Base-by-base conservation (phyloP, 2,113 vertebrate species). In the Conger conger region DNA sequence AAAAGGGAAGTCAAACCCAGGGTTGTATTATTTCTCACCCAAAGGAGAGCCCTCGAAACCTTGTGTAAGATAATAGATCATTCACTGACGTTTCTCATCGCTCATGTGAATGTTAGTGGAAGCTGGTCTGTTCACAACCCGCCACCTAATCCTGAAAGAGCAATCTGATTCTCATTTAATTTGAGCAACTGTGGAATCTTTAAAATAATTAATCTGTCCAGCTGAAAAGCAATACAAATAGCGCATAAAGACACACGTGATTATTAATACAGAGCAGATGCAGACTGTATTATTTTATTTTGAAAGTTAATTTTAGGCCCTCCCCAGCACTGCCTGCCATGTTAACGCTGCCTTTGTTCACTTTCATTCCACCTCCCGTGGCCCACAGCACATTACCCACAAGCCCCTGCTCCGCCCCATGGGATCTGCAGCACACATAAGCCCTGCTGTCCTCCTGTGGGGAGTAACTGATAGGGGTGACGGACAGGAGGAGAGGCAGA, bases 401-500 rank as follows among this genome's bases (percentile, higher is more conserved):
- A 84, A 76, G 60, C 6, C 73, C 76, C 53, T 53, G 45, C 35
- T 13, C 37, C 18, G 30, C 79, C 76, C 76, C 83, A 23, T 33
- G 83, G 33, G 73, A 30, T 45, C 17, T 11, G 78, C 36, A 80
- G 17, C 38, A 80, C 79, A 45, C 68, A 80, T 80, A 85, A 30
- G 20, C 63, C n/a, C 78, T 38, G 38, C 53, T 37, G 9, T 35
- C 78, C 54, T 80, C 38, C 37, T 27, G 36, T 13, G 36, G 54
- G 40, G n/a, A n/a, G 78, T 73, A 85, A 80, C 57, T 63, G 78
- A 85, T 85, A 80, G 77, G 79, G 54, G 53, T 85, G 53, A 81
- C 16, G 83, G 54, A 42, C 33, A 54, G 45, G 80, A 82, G 57
- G 81, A 78, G 73, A 86, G 76, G 80, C 78, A 33, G 73, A 86